phyloP scores from a whole-genome alignment of 2,888 invertebrate species.

The Eulithis testata region DNA sequence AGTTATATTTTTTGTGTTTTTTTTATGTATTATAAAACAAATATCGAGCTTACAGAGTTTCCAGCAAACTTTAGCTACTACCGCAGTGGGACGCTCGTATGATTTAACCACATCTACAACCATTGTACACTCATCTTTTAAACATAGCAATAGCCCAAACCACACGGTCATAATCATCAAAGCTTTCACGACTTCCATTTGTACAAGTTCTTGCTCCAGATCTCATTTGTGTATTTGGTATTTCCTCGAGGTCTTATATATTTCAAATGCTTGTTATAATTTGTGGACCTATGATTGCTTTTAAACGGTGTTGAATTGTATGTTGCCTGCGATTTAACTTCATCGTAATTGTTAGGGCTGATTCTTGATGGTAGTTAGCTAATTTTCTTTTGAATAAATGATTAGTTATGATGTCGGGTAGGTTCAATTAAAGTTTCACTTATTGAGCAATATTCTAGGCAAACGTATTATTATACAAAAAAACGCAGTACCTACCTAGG shows the following conservation, averaged over 20 bases:
- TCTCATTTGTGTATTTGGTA: neutral
- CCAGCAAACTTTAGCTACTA: conserved; percentile 61
- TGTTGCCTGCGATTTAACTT: conserved; percentile 24
- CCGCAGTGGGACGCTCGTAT: conserved; percentile 55
- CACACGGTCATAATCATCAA: conserved; percentile 11
- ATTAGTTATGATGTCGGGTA: conserved; percentile 13
- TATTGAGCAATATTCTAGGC: neutral
- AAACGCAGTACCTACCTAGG: too few relatives aligned
- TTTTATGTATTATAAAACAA: too few relatives aligned
- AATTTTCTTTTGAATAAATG: conserved; percentile 26
- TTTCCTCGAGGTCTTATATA: neutral
- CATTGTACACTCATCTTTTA: conserved; percentile 51
- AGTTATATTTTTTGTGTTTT: too few relatives aligned
- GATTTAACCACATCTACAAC: conserved; percentile 56
- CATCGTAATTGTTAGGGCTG: conserved; percentile 31
- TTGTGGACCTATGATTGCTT: conserved; percentile 15
- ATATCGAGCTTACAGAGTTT: conserved; percentile 51
- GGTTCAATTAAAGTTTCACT: conserved; percentile 1
- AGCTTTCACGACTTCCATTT: conserved; percentile 2
- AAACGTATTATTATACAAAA: too few relatives aligned
- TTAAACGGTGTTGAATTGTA: conserved; percentile 25
- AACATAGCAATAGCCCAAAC: conserved; percentile 9
- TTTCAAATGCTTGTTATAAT: conserved; percentile 6
- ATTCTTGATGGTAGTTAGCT: conserved; percentile 11
- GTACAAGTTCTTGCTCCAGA: neutral